Base-by-base conservation (phyloP, 2,113 vertebrate genomes). In the Mandrillus leucophaeus region DNA sequence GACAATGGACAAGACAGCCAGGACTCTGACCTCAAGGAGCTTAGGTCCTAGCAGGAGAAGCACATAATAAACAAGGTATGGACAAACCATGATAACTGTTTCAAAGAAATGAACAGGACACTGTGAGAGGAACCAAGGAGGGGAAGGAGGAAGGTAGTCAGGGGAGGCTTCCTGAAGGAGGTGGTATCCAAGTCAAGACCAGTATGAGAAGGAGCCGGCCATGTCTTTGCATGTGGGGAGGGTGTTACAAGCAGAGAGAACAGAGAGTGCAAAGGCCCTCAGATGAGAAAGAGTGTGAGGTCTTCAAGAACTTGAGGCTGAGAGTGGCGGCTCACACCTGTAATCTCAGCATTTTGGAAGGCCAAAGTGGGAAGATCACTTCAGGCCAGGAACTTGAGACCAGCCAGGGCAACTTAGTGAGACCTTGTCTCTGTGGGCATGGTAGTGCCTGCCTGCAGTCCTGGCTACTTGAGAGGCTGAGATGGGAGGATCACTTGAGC, bases 11-110 rank as follows among this genome's bases (percentile, higher is more conserved):
- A 13, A 50, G 70, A 23, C 12, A 6, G 59, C 40, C 7, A 8
- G 70, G 70, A 18, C 38, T 57, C 45, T 90, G 32, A 30, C 18
- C 48, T 59, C 82, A 12, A 87, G 75, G 10, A 73, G 55, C 88
- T 85, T 8, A 27, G 1, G 10, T 40, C 45, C 66, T 4, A 17
- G 66, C 0, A 0, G 3, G 27, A 30, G 52, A 61, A 9, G 59
- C 2, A 22, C n/a, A 32, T 0, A 48, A 55, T 1, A 61, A 8
- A 6, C 22, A 17, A 27, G 59, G 22, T 25, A 10, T 0, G 1
- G 43, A 73, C n/a, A 79, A 23, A 68, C 6, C 0, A 2, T 9
- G 25, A 3, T 4, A 38, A 35, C 0, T 1, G 23, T 32, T 59
- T 72, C 66, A 57, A 82, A 81, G 66, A 68, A 55, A 48, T 38